Evolutionary conservation across 2,797 vertebrate species (phyloP).

Genomic region (Acipenser transmontanus): DNA sequence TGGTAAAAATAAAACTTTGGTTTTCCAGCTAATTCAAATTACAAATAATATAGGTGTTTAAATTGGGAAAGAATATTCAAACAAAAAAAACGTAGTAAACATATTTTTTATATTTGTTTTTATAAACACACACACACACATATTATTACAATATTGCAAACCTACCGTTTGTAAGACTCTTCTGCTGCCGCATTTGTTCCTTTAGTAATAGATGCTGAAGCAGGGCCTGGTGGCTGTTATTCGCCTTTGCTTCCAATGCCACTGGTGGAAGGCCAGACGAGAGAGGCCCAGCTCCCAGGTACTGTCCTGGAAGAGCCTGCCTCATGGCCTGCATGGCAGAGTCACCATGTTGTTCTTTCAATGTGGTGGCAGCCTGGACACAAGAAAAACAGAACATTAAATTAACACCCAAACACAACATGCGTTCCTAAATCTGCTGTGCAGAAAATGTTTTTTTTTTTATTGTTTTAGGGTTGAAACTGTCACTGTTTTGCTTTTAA

Average conservation of each 20-base stretch:
- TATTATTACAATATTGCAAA: not conserved
- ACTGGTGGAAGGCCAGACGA: conserved; percentile 60
- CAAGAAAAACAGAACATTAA: conserved; percentile 5
- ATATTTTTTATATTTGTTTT: too few species aligned
- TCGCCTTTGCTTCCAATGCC: conserved; percentile 81
- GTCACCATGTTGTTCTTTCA: conserved; percentile 83
- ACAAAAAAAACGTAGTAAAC: too few species aligned
- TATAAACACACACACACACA: too few species aligned
- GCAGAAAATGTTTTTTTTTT: too few species aligned
- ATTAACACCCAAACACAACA: too few species aligned
- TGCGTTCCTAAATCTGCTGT: too few species aligned
- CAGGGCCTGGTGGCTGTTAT: conserved; percentile 92
- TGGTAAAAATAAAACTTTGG: too few species aligned
- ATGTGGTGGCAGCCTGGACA: conserved; percentile 71
- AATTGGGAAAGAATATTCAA: too few species aligned
- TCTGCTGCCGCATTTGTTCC: conserved; percentile 94
- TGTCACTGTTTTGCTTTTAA: too few species aligned
- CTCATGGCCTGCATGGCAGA: conserved; percentile 44
- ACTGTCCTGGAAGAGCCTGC: conserved; percentile 76
- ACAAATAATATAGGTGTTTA: too few species aligned
- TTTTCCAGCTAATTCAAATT: too few species aligned
- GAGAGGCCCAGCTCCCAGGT: conserved; percentile 68
- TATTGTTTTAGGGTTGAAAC: too few species aligned
- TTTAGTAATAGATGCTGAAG: conserved; percentile 93
- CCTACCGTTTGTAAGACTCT: conserved; percentile 85